Conservation (phyloP, 2,888 invertebrate genomes). For the Troilus luridus region DNA sequence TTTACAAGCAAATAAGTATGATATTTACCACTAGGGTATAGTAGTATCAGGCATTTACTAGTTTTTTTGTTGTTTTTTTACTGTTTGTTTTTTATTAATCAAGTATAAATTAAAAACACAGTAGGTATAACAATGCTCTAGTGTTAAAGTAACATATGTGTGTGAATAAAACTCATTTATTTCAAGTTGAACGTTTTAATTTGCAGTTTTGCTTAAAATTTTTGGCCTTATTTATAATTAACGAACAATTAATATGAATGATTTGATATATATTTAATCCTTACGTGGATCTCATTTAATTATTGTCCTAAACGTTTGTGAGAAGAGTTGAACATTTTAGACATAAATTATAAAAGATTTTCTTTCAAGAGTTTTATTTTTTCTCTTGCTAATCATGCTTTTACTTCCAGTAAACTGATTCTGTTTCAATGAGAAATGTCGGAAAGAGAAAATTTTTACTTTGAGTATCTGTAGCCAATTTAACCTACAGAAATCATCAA, state of each 20-base stretch:
- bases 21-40: too few species aligned
- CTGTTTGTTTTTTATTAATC: too few species aligned
- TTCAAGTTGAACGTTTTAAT: too few species aligned
- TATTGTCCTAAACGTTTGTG: background rate
- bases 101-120: too few species aligned
- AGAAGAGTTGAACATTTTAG: background rate
- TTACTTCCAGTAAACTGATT: background rate
- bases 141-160: too few species aligned
- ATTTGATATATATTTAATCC: background rate
- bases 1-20: too few species aligned
- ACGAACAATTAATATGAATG: background rate
- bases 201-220: too few species aligned
- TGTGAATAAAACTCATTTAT: too few species aligned
- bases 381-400: background rate
- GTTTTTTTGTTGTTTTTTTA: too few species aligned
- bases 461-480: background rate
- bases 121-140: too few species aligned
- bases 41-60: too few species aligned
- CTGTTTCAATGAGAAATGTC: background rate
- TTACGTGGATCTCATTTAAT: background rate
- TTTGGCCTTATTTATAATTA: too few species aligned
- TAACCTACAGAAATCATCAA: background rate
- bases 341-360: background rate
- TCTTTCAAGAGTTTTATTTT: background rate
- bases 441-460: background rate